Conservation (phyloP, 1,140 invertebrate genomes). For the Platyscapa corneri region DNA sequence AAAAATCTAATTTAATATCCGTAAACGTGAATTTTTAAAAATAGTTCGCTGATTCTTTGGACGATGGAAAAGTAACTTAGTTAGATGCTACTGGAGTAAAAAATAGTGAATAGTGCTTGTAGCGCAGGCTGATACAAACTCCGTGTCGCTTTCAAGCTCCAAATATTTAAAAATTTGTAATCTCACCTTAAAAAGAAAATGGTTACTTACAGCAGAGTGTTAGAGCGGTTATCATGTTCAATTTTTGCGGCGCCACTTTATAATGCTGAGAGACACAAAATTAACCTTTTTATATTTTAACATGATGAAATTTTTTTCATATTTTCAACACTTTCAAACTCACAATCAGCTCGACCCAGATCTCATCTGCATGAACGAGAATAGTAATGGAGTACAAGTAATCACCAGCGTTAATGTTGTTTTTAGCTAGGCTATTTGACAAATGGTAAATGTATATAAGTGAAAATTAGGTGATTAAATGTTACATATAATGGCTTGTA, state of each 20-base stretch:
- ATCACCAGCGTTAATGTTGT: not conserved
- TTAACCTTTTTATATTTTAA: constrained; percentile 41
- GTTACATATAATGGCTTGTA: no score
- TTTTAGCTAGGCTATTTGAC: constrained; percentile 25
- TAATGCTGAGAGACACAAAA: constrained; percentile 1
- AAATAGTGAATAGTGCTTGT: not conserved
- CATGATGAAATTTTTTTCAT: constrained; percentile 45
- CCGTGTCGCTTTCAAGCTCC: not conserved
- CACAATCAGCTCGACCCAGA: constrained; percentile 19
- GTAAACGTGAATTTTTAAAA: no score
- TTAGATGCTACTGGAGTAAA: no score
- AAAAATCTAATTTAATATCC: no score
- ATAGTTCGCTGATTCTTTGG: no score
- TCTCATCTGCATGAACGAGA: constrained; percentile 8
- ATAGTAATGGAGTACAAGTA: constrained; percentile 24
- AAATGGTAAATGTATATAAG: constrained; percentile 31
- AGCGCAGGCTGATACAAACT: not conserved
- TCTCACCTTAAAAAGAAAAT: not conserved
- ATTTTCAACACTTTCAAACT: constrained; percentile 40
- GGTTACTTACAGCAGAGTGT: constrained; percentile 44
- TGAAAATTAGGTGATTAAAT: not conserved
- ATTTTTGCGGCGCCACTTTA: constrained; percentile 1
- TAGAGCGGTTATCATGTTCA: constrained; percentile 39
- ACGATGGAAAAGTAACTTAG: no score
- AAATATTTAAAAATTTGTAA: not conserved